Base-by-base conservation (phyloP, 2,797 vertebrate species). In the Clarias platycephalus region DNA sequence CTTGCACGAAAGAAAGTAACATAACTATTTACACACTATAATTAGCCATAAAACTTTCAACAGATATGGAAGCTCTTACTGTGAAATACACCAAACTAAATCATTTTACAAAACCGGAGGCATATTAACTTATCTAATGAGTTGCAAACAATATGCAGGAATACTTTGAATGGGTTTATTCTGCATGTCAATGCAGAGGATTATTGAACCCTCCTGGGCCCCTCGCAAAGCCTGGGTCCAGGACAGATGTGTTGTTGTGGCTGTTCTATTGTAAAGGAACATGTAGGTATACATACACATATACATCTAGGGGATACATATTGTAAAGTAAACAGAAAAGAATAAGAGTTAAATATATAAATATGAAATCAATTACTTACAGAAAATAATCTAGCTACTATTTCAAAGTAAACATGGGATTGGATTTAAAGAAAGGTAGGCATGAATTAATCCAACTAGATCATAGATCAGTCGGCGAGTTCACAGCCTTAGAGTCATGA, bases 401-500 rank as follows among this genome's bases (percentile, higher is more conserved):
- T 57, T 31, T 75, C 3, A 22, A 20, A 75, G 28, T 55, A 77
- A 34, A 77, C 58, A 20, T 60, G 57, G 20, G 34, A 40, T 62
- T 40, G 20, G 22, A n/a, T 62, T 40, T 72, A 66, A 20, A 20
- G 28, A 66, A 34, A 26, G 66, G 31, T 57, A 76, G 53, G 68
- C 10, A 28, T 62, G 75, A 63, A 80, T 10, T 37, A 34, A 5
- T 60, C 13, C 40, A 44, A 66, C 58, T 79, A n/a, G 12, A 28
- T 67, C 75, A 67, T 79, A 86, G 78, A 87, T 88, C 83, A 79
- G 83, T 83, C 4, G 7, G 77, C 53, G 64, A 83, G 58, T 79
- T 81, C 34, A 71, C 63, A 76, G 70, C 31, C 55, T 70, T 55
- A 18, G 34, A 82, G 70, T 86, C 63, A 86, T 60, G 44, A 77